phyloP scores from a whole-genome alignment of 2,113 vertebrate genomes.

The Proterorhinus semilunaris region DNA sequence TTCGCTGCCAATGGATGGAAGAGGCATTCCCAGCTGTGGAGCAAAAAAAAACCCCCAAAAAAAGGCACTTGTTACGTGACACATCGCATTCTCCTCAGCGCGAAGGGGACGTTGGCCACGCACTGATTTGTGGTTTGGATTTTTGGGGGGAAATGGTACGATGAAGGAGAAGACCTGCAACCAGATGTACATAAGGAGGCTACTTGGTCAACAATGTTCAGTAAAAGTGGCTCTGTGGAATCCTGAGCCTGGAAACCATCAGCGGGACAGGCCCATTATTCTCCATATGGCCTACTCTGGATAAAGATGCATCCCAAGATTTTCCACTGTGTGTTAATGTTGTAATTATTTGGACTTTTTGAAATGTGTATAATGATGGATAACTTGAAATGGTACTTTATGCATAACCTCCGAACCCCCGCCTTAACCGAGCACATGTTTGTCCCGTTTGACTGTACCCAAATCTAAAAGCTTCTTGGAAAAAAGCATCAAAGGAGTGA shows the following conservation, averaged over 20 bases:
- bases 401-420: too few relatives aligned
- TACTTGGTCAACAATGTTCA: not conserved
- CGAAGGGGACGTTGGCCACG: slow-evolving; percentile 9
- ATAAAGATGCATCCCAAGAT: too few relatives aligned
- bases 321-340: too few relatives aligned
- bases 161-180: not conserved
- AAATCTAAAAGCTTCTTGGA: too few relatives aligned
- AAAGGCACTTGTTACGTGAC: slow-evolving; percentile 45
- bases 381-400: too few relatives aligned
- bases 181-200: not conserved
- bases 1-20: slow-evolving; percentile 36
- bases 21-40: slow-evolving; percentile 61
- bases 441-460: too few relatives aligned
- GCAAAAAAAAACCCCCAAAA: slow-evolving; percentile 1
- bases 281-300: too few relatives aligned
- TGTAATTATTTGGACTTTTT: too few relatives aligned
- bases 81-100: slow-evolving; percentile 20
- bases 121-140: slow-evolving; percentile 5
- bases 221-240: not conserved
- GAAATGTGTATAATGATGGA: too few relatives aligned
- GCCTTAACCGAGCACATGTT: too few relatives aligned
- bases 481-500: too few relatives aligned
- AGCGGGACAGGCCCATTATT: too few relatives aligned
- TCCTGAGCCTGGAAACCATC: not conserved
- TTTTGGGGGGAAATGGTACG: not conserved